These are phyloP conservation scores for Podarcis siculus DNA, from an alignment of 2,797 vertebrate species.

Conservation along the genomic window DNA sequence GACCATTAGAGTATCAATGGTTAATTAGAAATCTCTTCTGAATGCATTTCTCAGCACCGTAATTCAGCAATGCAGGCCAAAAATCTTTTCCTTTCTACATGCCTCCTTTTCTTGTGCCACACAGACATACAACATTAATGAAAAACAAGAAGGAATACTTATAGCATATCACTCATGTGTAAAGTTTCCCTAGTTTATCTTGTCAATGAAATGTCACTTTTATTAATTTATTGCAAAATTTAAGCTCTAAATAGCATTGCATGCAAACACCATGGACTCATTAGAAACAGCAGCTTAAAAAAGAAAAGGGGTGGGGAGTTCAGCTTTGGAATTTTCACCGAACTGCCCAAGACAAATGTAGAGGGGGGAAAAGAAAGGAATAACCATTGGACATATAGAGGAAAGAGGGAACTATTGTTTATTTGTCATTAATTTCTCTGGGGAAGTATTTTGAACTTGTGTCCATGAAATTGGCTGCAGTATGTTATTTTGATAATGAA, in stretches of 20 bases:
- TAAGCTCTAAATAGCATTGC: background rate
- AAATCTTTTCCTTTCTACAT: background rate
- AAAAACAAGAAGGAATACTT: accelerated
- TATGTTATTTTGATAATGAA: background rate
- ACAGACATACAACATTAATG: background rate
- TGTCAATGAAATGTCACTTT: background rate
- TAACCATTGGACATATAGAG: background rate
- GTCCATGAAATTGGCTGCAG: background rate
- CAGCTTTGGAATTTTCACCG: background rate
- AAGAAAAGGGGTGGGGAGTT: background rate
- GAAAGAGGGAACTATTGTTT: constrained; percentile 20
- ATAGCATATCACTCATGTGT: background rate
- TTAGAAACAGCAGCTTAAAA: background rate
- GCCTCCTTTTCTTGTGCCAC: background rate
- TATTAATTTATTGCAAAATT: background rate
- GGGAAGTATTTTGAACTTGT: background rate
- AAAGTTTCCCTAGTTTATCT: background rate
- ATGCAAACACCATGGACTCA: background rate
- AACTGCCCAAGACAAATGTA: background rate
- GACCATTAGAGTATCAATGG: background rate
- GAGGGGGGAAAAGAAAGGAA: constrained; percentile 13
- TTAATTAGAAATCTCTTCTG: background rate
- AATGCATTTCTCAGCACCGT: background rate
- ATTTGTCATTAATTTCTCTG: constrained; percentile 34
- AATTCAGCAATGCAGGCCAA: background rate